Conservation (phyloP, 1,140 invertebrate genomes). For the Reticulitermes speratus region DNA sequence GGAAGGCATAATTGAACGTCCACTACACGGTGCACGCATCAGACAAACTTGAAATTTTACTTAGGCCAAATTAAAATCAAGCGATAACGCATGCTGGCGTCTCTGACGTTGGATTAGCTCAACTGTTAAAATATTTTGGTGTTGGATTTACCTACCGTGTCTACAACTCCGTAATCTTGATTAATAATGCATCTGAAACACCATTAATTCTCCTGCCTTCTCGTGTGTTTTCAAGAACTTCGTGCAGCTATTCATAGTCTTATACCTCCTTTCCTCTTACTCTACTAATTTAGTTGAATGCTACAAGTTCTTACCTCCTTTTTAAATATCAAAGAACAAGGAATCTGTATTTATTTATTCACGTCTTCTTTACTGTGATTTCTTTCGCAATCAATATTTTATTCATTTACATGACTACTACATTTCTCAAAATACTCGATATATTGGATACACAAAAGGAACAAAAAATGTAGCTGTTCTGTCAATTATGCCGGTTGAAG, state of each 20-base stretch:
- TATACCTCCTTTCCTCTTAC: background rate
- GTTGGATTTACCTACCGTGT: background rate
- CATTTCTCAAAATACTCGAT: too few relatives aligned
- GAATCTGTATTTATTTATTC: too few relatives aligned
- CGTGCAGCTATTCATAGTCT: background rate
- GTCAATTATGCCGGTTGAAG: too few relatives aligned
- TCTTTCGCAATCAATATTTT: too few relatives aligned
- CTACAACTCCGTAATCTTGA: background rate
- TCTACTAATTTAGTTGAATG: too few relatives aligned
- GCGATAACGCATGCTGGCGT: background rate
- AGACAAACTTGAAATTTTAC: background rate
- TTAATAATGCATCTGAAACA: background rate
- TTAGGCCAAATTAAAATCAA: background rate
- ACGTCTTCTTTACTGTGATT: too few relatives aligned
- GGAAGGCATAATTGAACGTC: too few relatives aligned
- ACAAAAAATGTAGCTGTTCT: too few relatives aligned
- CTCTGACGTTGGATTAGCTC: background rate
- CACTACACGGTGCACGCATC: too few relatives aligned
- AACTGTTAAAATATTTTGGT: background rate
- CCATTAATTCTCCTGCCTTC: background rate
- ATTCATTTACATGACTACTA: too few relatives aligned
- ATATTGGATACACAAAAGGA: too few relatives aligned
- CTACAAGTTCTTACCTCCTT: background rate
- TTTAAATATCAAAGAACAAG: too few relatives aligned
- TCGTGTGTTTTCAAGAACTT: background rate